Base-by-base conservation (phyloP, 2,888 invertebrate genomes). In the Drosophila kanekoi region DNA sequence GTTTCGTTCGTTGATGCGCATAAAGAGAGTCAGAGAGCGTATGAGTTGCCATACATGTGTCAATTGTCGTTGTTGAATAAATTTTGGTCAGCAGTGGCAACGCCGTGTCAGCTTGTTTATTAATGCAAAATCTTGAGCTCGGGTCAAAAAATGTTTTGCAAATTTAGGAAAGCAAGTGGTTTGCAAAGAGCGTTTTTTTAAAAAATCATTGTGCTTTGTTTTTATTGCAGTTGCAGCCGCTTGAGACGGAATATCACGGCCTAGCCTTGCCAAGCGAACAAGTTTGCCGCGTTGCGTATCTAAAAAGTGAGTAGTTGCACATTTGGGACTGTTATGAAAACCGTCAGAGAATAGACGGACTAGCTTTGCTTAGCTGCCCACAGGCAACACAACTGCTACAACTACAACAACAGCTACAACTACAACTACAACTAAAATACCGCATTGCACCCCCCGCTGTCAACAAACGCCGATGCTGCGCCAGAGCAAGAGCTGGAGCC, bases 221-320 rank as follows among this genome's bases (percentile, higher is more conserved):
- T 47, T 69, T 48, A 44, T 74, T 75, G 10, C 75, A 74, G 73
- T 65, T 70, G 56, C 60, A 57, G 58, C 51, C 54, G 35, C 32
- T 52, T 60, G 14, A 64, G 37, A 38, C 20, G 44, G 32, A 32
- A 48, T 28, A 52, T 20, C 56, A 48, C n/a, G 56, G 28, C 37
- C 14, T 38, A 41, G 40, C 56, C 54, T 40, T 51, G 40, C 14
- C 48, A 41, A 53, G 20, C 32, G 23, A 45, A 28, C 33, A 14
- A 32, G 56, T 48, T 40, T 13, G n/a, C 23, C 43, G 38, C 52
- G 52, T 40, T 45, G 51, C 54, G 23, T 35, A 20, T 35, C 14
- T 8, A 40, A 72, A 41, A 45, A 54, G 58, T 68, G 33, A 59
- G 40, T 47, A 57, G 44, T 51, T 53, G 53, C 47, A 38, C 37